Base-by-base conservation (phyloP, 2,113 vertebrate species). In the Archilochus colubris region DNA sequence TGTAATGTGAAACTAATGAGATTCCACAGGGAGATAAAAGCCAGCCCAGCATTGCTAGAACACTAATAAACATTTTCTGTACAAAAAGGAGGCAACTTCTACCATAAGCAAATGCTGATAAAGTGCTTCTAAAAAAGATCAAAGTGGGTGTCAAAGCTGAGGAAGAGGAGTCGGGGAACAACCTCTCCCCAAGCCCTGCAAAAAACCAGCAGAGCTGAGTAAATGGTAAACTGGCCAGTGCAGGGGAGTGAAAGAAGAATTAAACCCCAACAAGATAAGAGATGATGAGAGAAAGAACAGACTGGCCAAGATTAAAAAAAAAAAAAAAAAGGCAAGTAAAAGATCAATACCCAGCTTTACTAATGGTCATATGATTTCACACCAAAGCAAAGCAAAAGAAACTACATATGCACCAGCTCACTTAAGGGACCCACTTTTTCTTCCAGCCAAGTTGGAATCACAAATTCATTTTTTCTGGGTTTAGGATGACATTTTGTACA, bases 1-100 rank as follows among this genome's bases (percentile, higher is more conserved):
- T 97, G 97, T 97, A 95, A 96, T 79, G 95, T 89, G 61, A 88
- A 94, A 94, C 97, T 98, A 98, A 98, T 98, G 98, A 98, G 98
- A 96, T 90, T 97, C 98, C 95, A 74, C 81, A 33, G 95, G 97
- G 95, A 96, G 96, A 98, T 97, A 93, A 97, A 98, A 97, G 96
- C 92, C 44, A 30, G 69, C 95, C 88, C 89, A 91, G 95, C 73
- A 67, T 27, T n/a, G 92, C 92, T 92, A 91, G 89, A 95, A 92
- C 97, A 92, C 95, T 97, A 97, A 97, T 94, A 94, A 48, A 88
- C 84, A 83, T 85, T 91, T 96, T 88, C 73, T 69, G 38, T 66
- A 63, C 11, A 66, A 89, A 96, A 93, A 83, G 63, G 40, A 94
- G 64, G 80, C 3, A 3, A 88, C 85, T 88, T 76, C 72, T 54